Conservation (phyloP, 1,140 invertebrate species). For the Drosophila varians region DNA sequence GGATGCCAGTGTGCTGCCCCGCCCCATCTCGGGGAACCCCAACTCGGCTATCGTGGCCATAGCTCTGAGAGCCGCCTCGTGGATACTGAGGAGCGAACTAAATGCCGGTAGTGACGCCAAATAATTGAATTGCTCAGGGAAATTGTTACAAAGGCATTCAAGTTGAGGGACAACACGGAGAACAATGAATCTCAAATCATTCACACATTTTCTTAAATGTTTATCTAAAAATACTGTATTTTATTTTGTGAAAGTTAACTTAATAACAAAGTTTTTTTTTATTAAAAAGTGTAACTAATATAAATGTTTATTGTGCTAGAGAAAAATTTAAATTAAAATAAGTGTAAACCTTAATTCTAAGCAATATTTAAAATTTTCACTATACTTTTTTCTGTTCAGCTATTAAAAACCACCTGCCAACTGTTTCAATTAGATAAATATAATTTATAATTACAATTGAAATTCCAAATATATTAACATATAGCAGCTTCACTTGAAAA, state of each 20-base stretch:
- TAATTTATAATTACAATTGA: not conserved
- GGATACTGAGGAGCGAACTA: slow-evolving; percentile 84
- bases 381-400: not conserved
- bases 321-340: no score
- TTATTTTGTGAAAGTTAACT: no score
- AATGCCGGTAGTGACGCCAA: slow-evolving; percentile 11
- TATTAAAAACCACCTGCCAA: not conserved
- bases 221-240: no score
- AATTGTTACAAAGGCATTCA: slow-evolving; percentile 11
- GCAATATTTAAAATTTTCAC: no score
- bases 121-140: slow-evolving; percentile 17
- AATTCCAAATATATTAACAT: not conserved
- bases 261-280: not conserved
- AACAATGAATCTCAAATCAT: not conserved
- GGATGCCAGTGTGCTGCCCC: slow-evolving; percentile 89
- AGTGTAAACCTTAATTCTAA: no score
- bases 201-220: not conserved
- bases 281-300: not conserved
- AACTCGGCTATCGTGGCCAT: slow-evolving; percentile 88
- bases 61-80: slow-evolving; percentile 87
- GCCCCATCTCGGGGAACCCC: slow-evolving; percentile 87
- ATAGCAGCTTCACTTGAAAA: not conserved
- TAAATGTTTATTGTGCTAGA: not conserved
- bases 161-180: slow-evolving; percentile 11
- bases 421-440: not conserved